Conservation (phyloP, 2,797 vertebrate genomes). For the Lacerta agilis region DNA sequence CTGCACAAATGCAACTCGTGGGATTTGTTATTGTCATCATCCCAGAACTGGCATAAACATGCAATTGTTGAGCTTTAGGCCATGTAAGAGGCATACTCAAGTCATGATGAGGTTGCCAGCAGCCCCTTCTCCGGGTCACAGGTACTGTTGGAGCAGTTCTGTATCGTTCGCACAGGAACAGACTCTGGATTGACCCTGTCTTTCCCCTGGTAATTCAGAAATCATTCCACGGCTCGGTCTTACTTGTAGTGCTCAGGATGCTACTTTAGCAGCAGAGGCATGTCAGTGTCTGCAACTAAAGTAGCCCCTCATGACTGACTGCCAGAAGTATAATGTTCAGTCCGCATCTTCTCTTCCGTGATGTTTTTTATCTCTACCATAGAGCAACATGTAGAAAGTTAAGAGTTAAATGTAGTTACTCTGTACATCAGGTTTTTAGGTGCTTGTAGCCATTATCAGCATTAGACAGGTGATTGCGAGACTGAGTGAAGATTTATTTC, state of each 20-base stretch:
- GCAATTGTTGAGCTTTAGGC: background rate
- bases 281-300: background rate
- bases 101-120: background rate
- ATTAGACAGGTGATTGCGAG: rapidly evolving
- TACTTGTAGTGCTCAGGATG: background rate
- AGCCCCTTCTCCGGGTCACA: background rate
- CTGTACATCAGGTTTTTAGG: background rate
- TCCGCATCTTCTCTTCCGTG: background rate
- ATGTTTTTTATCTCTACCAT: background rate
- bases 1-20: background rate
- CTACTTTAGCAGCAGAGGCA: background rate
- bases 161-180: background rate
- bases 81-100: background rate
- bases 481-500: background rate
- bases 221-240: background rate
- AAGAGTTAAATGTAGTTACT: background rate
- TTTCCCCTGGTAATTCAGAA: background rate
- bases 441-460: background rate
- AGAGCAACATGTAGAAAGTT: background rate
- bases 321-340: background rate
- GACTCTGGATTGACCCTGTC: background rate
- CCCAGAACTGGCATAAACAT: background rate
- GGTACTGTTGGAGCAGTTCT: background rate
- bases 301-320: background rate
- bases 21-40: background rate